Conservation (phyloP, 2,113 vertebrate species). For the Chauna torquata region DNA sequence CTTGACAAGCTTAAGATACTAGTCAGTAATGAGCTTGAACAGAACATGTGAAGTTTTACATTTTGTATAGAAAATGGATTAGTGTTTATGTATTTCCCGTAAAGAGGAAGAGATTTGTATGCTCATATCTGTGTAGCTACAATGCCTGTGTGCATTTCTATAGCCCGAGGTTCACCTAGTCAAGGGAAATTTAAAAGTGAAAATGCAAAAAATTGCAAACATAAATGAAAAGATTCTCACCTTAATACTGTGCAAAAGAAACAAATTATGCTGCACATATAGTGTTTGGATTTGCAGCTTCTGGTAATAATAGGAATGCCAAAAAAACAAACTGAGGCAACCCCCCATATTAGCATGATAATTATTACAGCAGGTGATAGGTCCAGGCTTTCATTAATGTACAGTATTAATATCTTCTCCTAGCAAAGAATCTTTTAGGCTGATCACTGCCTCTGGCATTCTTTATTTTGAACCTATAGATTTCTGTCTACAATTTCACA, state of each 20-base stretch:
- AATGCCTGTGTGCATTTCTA: background rate
- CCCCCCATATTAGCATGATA: constrained; percentile 30
- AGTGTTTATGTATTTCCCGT: constrained; percentile 30
- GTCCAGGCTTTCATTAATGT: constrained; percentile 42
- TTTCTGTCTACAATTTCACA: constrained; percentile 8
- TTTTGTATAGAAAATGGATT: constrained; percentile 21
- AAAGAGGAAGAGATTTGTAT: background rate
- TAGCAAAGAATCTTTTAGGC: constrained; percentile 41
- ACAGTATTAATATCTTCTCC: constrained; percentile 3
- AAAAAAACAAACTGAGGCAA: constrained; percentile 2
- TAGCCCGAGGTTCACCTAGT: constrained; percentile 32
- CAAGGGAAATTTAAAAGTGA: constrained; percentile 41
- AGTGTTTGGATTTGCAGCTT: constrained; percentile 28
- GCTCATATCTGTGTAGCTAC: background rate
- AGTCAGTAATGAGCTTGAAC: constrained; percentile 75
- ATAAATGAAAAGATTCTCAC: background rate
- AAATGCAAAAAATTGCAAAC: background rate
- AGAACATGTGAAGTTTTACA: constrained; percentile 55
- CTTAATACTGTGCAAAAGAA: background rate
- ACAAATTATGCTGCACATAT: background rate
- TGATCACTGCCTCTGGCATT: constrained; percentile 9
- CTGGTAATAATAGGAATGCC: constrained; percentile 40
- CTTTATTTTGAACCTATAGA: background rate
- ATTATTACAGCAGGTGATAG: constrained; percentile 49
- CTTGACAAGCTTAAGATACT: constrained; percentile 82